Evolutionary conservation across 2,888 invertebrate genomes (phyloP).

Genomic region (Ganaspis brasiliensis): DNA sequence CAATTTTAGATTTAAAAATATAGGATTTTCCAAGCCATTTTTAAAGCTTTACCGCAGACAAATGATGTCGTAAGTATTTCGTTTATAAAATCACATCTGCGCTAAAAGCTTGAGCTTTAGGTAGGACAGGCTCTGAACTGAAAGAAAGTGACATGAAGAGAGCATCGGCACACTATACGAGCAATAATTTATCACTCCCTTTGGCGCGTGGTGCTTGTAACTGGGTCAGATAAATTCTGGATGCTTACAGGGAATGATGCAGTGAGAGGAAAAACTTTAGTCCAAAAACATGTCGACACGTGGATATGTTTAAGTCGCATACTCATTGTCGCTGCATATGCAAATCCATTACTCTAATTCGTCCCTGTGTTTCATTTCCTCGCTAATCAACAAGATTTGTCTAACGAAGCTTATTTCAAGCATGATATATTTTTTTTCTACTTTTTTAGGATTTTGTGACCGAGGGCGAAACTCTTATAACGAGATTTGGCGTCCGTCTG

Average conservation of each 20-base stretch:
- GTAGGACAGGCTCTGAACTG: conserved; percentile 3
- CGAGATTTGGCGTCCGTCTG: too few species aligned
- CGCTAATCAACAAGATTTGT: neutral
- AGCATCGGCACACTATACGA: conserved; percentile 19
- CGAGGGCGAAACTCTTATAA: too few species aligned
- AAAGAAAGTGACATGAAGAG: conserved; percentile 19
- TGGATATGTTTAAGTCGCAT: neutral
- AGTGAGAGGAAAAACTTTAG: conserved; percentile 23
- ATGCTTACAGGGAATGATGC: neutral
- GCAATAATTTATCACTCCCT: conserved; percentile 38
- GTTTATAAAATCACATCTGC: neutral
- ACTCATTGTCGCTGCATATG: neutral
- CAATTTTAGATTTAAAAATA: neutral
- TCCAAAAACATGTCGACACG: conserved; percentile 10
- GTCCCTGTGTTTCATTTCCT: neutral
- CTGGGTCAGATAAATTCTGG: conserved; percentile 42
- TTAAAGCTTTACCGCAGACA: neutral
- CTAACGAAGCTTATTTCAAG: neutral
- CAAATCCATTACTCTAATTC: conserved; percentile 7
- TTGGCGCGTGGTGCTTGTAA: conserved; percentile 15
- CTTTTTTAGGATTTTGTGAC: too few species aligned
- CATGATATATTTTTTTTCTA: too few species aligned
- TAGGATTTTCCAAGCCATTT: neutral
- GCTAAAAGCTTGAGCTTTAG: neutral
- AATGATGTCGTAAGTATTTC: conserved; percentile 1